Evolutionary conservation across 2,888 invertebrate genomes (phyloP), one percentile per base, ranked within the genome.

Genomic region (Lathronympha strigana): DNA sequence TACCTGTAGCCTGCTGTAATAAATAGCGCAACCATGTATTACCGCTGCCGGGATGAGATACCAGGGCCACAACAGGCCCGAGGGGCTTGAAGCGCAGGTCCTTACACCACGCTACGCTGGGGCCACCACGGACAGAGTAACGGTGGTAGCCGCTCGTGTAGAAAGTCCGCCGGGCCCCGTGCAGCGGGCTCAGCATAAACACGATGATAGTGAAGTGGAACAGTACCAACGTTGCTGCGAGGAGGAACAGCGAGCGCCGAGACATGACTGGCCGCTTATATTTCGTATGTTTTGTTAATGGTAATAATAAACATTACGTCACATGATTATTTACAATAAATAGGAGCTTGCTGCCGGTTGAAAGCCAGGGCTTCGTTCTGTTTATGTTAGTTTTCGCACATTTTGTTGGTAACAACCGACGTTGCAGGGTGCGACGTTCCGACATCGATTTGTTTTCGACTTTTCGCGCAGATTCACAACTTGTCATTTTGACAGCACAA

Each of bases 1-100:
- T 76, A 95, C 95, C 96, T 78, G 96, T 96, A 28, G 94, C 94
- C 84, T 96, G 96, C 80, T 96, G 96, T 50, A 96, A 82, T 45
- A 97, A 84, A 80, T 96, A 96, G 63, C 97, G 86, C 15, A 97
- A 84, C 97, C 97, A 97, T 21, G 96, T 96, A 79, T 97, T 97
- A 0, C 96, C 96, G 78, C 96, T 96, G n/a, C 96, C 96, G 4
- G 96, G 97, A 81, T 95, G 96, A 0, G 96, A 96, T 0, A 94
- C 96, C 33, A 97, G 85, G 0, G 96, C 96, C 0, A 93, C 93
- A 8, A 93, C 88, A 11, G 92, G 88, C 9, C 93, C 92, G 0
- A 94, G 93, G 0, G 90, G 85, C 36, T 76, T 77, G 82, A 80
- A 93, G 31, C 80, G 86, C 49, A 94, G 76, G 55, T 92, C 90